These are phyloP conservation scores for Clitarchus hookeri DNA, from an alignment of 2,888 invertebrate species.

Conservation along the genomic window DNA sequence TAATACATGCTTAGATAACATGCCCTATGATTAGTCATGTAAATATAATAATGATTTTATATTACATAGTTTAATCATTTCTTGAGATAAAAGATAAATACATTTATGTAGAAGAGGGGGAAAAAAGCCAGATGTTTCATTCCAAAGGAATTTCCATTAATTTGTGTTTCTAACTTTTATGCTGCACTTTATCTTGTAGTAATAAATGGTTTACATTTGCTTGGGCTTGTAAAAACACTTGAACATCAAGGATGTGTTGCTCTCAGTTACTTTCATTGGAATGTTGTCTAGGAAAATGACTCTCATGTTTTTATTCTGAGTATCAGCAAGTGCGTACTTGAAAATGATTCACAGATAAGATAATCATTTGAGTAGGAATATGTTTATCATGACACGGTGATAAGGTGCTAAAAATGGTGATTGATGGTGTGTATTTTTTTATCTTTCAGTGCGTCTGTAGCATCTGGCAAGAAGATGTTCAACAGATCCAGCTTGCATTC, in stretches of 20 bases:
- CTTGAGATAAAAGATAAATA: too few relatives aligned
- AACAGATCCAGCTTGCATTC: neutral
- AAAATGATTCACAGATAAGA: neutral
- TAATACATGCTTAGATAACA: too few relatives aligned
- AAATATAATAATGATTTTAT: too few relatives aligned
- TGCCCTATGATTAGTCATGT: too few relatives aligned
- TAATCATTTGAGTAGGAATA: neutral
- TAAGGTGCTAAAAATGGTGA: neutral
- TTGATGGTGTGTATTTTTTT: neutral
- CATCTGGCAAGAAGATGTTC: constrained; percentile 3
- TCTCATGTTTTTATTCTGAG: neutral
- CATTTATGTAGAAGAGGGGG: too few relatives aligned
- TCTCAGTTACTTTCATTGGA: neutral
- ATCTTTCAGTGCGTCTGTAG: neutral
- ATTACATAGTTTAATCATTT: too few relatives aligned
- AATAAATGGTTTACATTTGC: neutral
- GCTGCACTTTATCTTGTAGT: neutral
- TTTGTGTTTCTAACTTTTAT: too few relatives aligned
- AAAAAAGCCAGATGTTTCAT: too few relatives aligned
- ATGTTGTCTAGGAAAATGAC: neutral
- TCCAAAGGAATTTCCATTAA: too few relatives aligned
- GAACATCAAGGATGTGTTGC: neutral
- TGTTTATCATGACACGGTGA: neutral
- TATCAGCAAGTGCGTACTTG: neutral
- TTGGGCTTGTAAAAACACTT: neutral